Evolutionary conservation across 2,888 invertebrate species (phyloP).

Genomic region (Aspidiotus rigidus): DNA sequence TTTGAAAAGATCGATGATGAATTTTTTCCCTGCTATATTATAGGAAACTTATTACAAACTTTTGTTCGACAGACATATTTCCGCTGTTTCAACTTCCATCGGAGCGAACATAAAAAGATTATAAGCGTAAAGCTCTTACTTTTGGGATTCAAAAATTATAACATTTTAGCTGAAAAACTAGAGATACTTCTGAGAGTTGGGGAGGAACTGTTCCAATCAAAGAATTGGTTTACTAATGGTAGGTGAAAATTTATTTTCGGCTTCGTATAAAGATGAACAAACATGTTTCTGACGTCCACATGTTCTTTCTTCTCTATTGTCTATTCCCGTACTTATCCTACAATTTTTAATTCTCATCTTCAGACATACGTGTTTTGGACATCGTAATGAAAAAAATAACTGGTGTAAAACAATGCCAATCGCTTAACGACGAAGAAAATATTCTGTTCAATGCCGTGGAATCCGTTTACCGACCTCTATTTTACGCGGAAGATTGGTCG

Average conservation of each 20-base stretch:
- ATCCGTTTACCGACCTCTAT: constrained; percentile 75
- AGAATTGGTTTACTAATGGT: constrained; percentile 31
- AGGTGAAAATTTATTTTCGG: background rate
- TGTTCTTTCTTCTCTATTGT: too few relatives aligned
- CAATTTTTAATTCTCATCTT: background rate
- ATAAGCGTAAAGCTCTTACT: background rate
- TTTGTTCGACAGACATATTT: background rate
- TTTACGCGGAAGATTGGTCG: constrained; percentile 58
- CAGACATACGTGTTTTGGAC: constrained; percentile 88
- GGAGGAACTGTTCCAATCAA: constrained; percentile 27
- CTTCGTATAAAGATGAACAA: background rate
- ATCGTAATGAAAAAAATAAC: constrained; percentile 86
- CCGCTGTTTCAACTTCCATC: constrained; percentile 8
- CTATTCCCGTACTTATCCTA: background rate
- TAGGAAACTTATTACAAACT: background rate
- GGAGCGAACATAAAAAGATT: background rate
- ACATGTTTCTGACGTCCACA: too few relatives aligned
- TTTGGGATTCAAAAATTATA: background rate
- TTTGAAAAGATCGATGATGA: too few relatives aligned
- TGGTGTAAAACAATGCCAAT: constrained; percentile 78
- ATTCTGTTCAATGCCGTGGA: constrained; percentile 81
- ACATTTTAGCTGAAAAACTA: constrained; percentile 75
- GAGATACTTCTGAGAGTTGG: constrained; percentile 27
- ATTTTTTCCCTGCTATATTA: too few relatives aligned
- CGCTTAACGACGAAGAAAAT: constrained; percentile 76